These are phyloP conservation scores for Tor tambroides DNA, from an alignment of 2,113 vertebrate species.

Conservation along the genomic window DNA sequence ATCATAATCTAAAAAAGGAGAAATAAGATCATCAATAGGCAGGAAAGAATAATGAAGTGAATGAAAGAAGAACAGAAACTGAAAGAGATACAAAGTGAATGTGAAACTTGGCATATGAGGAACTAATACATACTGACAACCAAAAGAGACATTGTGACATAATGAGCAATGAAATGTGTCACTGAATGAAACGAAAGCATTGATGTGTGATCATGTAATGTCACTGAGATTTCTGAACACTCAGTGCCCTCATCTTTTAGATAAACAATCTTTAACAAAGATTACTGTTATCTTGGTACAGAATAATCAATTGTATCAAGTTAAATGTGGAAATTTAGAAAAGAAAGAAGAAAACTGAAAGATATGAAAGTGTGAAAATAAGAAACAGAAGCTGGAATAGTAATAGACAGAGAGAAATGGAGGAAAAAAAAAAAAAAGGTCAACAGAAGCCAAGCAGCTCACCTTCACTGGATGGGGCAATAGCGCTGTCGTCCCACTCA, in stretches of 20 bases:
- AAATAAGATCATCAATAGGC: constrained; percentile 87
- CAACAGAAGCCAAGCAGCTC: constrained; percentile 44
- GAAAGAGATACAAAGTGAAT: constrained; percentile 27
- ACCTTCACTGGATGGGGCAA: constrained; percentile 99
- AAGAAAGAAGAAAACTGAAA: neutral
- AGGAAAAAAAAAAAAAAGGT: neutral
- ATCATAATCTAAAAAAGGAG: constrained; percentile 99
- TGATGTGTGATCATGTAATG: neutral
- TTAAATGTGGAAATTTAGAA: neutral
- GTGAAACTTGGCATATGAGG: constrained; percentile 39
- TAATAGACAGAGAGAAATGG: neutral
- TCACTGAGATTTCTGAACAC: neutral
- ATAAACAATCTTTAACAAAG: neutral
- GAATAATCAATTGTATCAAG: neutral
- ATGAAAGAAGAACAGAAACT: constrained; percentile 28
- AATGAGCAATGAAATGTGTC: constrained; percentile 21
- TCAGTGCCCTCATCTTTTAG: neutral
- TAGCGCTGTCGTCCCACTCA: constrained; percentile 98
- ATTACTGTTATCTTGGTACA: neutral
- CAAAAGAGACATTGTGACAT: constrained; percentile 48
- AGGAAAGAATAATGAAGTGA: constrained; percentile 63
- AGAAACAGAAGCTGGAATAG: neutral
- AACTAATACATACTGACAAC: constrained; percentile 30
- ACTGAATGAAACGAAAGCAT: constrained; percentile 4
- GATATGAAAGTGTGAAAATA: neutral